These are phyloP conservation scores for Zygaena filipendulae DNA, from an alignment of 2,888 invertebrate species.

Conservation along the genomic window DNA sequence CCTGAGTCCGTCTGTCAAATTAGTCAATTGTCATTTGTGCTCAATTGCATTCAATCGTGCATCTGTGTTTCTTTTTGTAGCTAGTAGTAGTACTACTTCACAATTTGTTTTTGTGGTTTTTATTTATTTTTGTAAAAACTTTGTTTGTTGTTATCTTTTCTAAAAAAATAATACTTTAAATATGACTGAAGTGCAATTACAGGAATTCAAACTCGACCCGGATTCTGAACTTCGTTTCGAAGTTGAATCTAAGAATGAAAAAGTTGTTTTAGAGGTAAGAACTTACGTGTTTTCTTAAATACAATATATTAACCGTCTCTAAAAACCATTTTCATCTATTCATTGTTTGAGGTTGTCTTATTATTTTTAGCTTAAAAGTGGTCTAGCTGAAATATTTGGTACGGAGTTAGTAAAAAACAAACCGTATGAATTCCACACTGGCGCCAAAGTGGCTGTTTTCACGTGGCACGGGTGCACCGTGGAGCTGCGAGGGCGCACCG, in stretches of 20 bases:
- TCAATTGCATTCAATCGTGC: too few species aligned
- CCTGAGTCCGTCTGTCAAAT: too few species aligned
- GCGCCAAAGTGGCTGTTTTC: conserved; percentile 95
- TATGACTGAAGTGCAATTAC: conserved; percentile 61
- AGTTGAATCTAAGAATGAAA: conserved; percentile 88
- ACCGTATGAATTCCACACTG: conserved; percentile 87
- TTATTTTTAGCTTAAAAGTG: conserved; percentile 78
- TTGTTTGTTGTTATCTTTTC: not conserved
- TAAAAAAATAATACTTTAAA: conserved; percentile 13
- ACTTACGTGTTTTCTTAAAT: conserved; percentile 11
- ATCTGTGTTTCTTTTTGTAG: too few species aligned
- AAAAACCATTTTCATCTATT: too few species aligned
- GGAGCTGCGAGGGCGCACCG: conserved; percentile 87
- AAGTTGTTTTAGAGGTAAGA: conserved; percentile 83
- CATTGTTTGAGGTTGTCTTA: too few species aligned
- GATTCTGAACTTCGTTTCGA: conserved; percentile 95
- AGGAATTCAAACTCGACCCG: conserved; percentile 85
- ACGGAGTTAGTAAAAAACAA: conserved; percentile 95
- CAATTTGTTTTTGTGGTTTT: too few species aligned
- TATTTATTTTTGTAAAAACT: too few species aligned
- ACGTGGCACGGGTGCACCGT: conserved; percentile 96
- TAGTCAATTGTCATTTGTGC: too few species aligned
- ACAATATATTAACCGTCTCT: too few species aligned
- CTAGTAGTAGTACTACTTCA: too few species aligned
- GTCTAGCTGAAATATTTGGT: conserved; percentile 96